Evolutionary conservation across 1,140 invertebrate species (phyloP).

Genomic region (Octopus sinensis): DNA sequence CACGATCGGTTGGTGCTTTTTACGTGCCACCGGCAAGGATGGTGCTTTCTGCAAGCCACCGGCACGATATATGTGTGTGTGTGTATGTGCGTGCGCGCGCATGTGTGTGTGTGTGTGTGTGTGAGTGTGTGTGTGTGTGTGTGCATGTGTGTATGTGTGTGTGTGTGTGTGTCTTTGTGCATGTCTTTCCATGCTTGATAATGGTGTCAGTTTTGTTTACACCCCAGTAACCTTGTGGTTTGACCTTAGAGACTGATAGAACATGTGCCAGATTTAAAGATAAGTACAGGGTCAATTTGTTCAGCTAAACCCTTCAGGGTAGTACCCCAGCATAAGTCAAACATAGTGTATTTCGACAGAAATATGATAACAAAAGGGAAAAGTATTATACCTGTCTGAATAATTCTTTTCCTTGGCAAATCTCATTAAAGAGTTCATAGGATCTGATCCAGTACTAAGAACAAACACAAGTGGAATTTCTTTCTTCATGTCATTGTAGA

Average conservation of each 20-base stretch:
- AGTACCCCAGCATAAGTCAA: no score
- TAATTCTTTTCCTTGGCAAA: constrained; percentile 64
- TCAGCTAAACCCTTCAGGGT: no score
- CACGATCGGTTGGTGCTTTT: no score
- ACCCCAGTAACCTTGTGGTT: no score
- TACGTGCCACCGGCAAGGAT: not conserved
- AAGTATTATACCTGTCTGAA: constrained; percentile 46
- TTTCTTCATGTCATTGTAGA: constrained; percentile 64
- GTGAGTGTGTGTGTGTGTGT: not conserved
- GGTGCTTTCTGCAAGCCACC: no score
- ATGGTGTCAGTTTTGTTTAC: no score
- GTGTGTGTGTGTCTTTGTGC: not conserved
- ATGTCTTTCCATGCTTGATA: not conserved
- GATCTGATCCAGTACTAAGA: constrained; percentile 57
- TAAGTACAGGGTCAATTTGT: no score
- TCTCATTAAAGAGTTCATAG: constrained; percentile 68
- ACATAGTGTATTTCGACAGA: no score
- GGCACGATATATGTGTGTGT: not conserved
- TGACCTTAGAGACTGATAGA: no score
- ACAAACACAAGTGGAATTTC: constrained; percentile 57
- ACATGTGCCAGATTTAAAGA: no score
- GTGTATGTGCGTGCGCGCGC: not conserved
- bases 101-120: not conserved
- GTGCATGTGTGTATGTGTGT: not conserved
- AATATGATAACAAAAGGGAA: not conserved